phyloP scores from a whole-genome alignment of 2,113 vertebrate genomes.

The Uria lomvia region DNA sequence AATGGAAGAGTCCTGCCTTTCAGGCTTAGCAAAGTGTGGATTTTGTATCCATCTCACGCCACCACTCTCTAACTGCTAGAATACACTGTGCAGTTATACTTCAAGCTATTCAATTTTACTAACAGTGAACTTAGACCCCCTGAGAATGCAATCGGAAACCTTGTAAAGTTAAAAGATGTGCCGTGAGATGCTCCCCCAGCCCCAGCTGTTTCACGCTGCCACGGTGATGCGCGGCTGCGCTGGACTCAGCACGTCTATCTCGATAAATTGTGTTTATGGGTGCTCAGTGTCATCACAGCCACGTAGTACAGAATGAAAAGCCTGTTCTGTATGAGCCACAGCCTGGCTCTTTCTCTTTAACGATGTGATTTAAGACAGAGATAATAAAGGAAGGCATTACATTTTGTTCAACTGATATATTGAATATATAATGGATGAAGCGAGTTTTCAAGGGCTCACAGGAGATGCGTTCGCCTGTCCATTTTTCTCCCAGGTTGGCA shows the following conservation, averaged over 20 bases:
- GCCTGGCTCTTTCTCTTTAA: neutral
- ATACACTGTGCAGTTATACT: neutral
- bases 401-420: neutral
- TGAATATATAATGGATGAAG: neutral
- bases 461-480: neutral
- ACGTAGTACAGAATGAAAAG: neutral
- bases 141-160: neutral
- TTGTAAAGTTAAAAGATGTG: neutral
- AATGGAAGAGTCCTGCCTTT: neutral
- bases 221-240: neutral
- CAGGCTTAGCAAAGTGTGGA: neutral
- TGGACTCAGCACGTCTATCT: neutral
- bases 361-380: neutral
- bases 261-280: neutral
- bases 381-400: neutral
- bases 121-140: neutral
- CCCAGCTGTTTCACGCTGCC: neutral
- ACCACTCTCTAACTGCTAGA: neutral
- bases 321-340: neutral
- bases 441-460: rapidly evolving
- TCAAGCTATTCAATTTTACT: neutral
- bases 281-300: neutral
- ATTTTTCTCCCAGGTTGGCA: neutral
- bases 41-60: neutral
- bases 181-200: neutral